Conservation (phyloP, 2,888 invertebrate species). For the Pandemis corylana region DNA sequence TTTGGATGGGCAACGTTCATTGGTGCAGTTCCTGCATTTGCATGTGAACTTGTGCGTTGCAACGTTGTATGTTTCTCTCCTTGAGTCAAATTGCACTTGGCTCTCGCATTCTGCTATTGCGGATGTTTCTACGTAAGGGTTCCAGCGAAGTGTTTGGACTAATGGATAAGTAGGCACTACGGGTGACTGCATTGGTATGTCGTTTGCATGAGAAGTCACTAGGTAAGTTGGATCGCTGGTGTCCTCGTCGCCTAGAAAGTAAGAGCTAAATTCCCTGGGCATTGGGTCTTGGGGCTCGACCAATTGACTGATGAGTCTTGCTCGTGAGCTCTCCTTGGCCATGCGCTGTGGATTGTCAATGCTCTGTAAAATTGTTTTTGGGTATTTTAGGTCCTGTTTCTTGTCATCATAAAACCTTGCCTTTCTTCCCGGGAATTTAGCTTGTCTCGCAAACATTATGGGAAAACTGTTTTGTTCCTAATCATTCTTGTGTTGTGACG, state of each 20-base stretch:
- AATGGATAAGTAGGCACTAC: constrained; percentile 51
- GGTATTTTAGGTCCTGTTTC: not conserved
- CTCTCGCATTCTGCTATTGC: constrained; percentile 47
- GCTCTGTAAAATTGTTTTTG: not conserved
- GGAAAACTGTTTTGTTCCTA: not conserved
- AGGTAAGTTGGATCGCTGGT: constrained; percentile 39
- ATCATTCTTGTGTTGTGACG: not conserved
- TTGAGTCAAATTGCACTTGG: constrained; percentile 15
- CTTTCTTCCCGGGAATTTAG: not conserved
- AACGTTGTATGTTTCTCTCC: not conserved
- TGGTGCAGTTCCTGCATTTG: not conserved
- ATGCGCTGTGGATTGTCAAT: constrained; percentile 48
- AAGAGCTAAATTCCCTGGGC: constrained; percentile 56
- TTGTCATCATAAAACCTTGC: not conserved
- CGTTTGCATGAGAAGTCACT: constrained; percentile 52
- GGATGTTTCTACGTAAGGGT: constrained; percentile 50
- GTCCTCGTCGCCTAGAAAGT: constrained; percentile 46
- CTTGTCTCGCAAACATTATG: not conserved
- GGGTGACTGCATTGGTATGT: constrained; percentile 38
- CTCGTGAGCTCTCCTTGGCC: constrained; percentile 52
- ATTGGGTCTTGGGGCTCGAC: constrained; percentile 44
- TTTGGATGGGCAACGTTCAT: constrained; percentile 49
- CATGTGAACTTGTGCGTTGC: not conserved
- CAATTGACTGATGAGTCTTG: constrained; percentile 50
- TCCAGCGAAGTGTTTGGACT: constrained; percentile 54